phyloP scores from a whole-genome alignment of 2,888 invertebrate species.

The Lasioglossum leucozonium region DNA sequence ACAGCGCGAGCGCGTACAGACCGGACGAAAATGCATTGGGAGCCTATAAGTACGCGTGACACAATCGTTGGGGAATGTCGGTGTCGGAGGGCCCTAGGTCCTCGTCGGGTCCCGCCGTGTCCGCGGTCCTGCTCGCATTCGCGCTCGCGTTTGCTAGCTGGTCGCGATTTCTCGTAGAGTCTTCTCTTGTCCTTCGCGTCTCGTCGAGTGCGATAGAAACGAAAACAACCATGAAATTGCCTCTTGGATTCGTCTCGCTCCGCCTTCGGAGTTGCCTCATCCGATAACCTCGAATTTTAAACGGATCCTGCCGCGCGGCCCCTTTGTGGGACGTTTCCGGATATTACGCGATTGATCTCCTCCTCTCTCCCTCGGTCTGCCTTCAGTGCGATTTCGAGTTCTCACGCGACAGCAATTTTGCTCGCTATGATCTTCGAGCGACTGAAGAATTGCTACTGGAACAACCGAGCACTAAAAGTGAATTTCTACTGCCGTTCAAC shows the following conservation, averaged over 20 bases:
- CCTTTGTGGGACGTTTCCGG: neutral
- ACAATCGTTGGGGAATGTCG: conserved; percentile 75
- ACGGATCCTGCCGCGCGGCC: neutral
- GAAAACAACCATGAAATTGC: conserved; percentile 58
- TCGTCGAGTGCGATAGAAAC: conserved; percentile 31
- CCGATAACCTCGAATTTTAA: conserved; percentile 18
- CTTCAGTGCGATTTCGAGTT: neutral
- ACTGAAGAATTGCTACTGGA: neutral
- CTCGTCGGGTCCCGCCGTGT: conserved; percentile 32
- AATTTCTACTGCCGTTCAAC: neutral
- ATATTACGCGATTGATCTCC: conserved; percentile 15
- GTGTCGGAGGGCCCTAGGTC: conserved; percentile 69
- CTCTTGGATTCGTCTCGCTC: neutral
- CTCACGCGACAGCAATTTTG: neutral
- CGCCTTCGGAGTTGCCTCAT: neutral
- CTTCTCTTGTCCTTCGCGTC: neutral
- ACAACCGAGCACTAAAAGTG: neutral
- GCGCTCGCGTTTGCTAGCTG: neutral
- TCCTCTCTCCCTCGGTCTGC: neutral
- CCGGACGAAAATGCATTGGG: conserved; percentile 64
- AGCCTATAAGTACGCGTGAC: conserved; percentile 72
- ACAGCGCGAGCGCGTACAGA: conserved; percentile 37
- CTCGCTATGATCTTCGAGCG: neutral
- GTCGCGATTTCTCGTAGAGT: conserved; percentile 24
- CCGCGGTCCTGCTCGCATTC: neutral